Base-by-base conservation (phyloP, 1,140 invertebrate species). In the Paraescarpia echinospica region DNA sequence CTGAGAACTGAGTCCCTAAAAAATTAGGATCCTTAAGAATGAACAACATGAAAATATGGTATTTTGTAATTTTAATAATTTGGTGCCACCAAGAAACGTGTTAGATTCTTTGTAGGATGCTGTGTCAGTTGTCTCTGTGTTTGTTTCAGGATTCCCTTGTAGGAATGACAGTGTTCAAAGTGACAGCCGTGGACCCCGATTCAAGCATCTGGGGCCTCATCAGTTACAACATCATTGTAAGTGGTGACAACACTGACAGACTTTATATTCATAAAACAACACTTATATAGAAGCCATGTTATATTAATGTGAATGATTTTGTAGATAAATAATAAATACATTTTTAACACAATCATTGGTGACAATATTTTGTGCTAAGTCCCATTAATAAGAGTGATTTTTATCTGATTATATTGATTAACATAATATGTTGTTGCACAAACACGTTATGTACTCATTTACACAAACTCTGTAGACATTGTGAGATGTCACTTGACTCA, bases 171-270 rank as follows among this genome's bases (percentile, higher is more conserved):
- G 89, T 93, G 35, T 93, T 92, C n/a, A 89, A 35, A 8, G 93
- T 93, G 27, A 31, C 48, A 35, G 93, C 93, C 1, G 35, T 91
- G 35, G 93, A 93, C 59, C 35, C 77, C 6, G 93, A 93, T 35
- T 35, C 34, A 35, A 88, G 91, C n/a, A n/a, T 35, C 9, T 33
- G n/a, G 34, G 89, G 90, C 12, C 34, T 92, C 34, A 88, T 92
- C 89, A 92, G 89, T 33, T 92, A 92, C 33, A 8, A 41, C n/a
- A 91, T 91, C 27, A 91, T 51, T n/a, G 92, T 93, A 91, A 91
- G 91, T 91, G 33, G 41, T 2, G 5, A 31, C 33, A 90, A 18
- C 89, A n/a, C 2, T 77, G 12, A 77, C 59, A 77, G 2, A 31
- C 8, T 5, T 90, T 1, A 18, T 4, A 22, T 90, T 22, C 35